Evolutionary conservation across 2,113 vertebrate species (phyloP).

Genomic region (Cnemophilus loriae): DNA sequence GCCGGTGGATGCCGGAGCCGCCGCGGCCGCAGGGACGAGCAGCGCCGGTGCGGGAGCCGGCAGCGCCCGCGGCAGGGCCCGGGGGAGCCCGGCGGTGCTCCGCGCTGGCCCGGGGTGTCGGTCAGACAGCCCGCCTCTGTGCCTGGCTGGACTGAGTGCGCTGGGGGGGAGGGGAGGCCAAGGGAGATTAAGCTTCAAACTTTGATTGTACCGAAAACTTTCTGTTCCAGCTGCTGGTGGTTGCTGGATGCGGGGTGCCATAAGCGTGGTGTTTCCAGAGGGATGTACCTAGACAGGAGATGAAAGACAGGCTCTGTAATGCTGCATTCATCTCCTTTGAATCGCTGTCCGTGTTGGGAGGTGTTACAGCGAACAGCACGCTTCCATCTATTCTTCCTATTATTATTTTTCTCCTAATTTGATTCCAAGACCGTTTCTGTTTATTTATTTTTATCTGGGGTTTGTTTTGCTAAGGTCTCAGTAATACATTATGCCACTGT

Average conservation of each 20-base stretch:
- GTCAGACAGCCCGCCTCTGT: too few relatives aligned
- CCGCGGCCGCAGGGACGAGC: not conserved
- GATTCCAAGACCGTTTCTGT: not conserved
- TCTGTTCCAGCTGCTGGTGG: not conserved
- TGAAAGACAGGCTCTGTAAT: not conserved
- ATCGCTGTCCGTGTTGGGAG: not conserved
- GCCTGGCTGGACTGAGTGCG: fast-evolving
- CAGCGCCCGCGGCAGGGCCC: not conserved
- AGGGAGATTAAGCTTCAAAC: not conserved
- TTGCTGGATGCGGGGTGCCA: not conserved
- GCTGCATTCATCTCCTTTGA: not conserved
- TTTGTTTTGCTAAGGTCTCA: not conserved
- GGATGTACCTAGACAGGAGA: not conserved
- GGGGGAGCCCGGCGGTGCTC: not conserved
- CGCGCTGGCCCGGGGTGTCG: fast-evolving
- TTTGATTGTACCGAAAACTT: not conserved
- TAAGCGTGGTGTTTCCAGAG: not conserved
- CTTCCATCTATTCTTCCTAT: not conserved
- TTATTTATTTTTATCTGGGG: not conserved
- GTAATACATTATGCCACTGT: not conserved
- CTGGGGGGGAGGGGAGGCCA: fast-evolving
- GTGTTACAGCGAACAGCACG: not conserved
- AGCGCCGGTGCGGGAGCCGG: not conserved
- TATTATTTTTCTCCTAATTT: not conserved
- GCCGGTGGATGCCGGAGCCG: not conserved